Evolutionary conservation across 2,888 invertebrate genomes (phyloP), one percentile per base, ranked within the genome.

Genomic region (Andrena minutula): DNA sequence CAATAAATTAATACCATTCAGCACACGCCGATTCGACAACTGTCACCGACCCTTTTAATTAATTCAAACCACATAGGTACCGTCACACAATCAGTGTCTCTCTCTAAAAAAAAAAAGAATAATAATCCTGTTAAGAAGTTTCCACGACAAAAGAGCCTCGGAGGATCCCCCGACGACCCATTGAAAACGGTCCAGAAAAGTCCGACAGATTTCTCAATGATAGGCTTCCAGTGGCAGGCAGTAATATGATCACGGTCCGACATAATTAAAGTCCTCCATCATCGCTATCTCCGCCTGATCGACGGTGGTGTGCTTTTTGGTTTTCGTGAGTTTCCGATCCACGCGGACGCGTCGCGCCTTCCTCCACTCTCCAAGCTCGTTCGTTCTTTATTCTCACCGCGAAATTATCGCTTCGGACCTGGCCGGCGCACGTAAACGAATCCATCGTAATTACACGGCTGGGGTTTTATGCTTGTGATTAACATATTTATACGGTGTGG

Each of bases 191-290:
- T 69, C 41, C 49, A 61, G 76, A 82, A 74, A 78, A 68, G 20
- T 53, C 63, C 68, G 10, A 53, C 47, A 80, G 82, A 69, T 75
- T 72, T 60, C 70, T 75, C 64, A 53, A 56, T 8, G 75, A 73
- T 60, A 75, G 72, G 64, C 63, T 72, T 49, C 63, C 64, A 63
- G 73, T 69, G 64, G 56, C 64, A 71, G 75, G 69, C 73, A 79
- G 87, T 88, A 88, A 88, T 76, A 85, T 79, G 88, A 86, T 86
- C 86, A 79, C 75, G 81, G 78, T 85, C 82, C 70, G 76, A 79
- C 77, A 86, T 89, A 89, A 90, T 90, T 89, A 85, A 89, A 88
- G 89, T 87, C 86, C 85, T 90, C 89, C 85, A 88, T 89, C 90
- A 90, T 79, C 90, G 84, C 82, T 89, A 88, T 89, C 89, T 88